phyloP scores from a whole-genome alignment of 1,140 invertebrate genomes.

The Drosophila hydei region DNA sequence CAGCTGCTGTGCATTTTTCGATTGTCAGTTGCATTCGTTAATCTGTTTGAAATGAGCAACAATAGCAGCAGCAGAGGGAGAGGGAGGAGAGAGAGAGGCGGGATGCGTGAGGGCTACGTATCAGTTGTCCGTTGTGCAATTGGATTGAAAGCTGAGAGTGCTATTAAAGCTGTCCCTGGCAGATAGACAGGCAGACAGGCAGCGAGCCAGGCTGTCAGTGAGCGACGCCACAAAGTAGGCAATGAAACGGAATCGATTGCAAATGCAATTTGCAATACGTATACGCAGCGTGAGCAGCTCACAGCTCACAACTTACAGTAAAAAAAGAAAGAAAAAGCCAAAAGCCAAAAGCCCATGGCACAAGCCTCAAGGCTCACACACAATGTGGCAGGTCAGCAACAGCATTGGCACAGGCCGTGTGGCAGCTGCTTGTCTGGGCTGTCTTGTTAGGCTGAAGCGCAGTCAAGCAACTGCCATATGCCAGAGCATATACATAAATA shows the following conservation, averaged over 20 bases:
- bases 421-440: slow-evolving; percentile 10
- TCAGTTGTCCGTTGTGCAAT: slow-evolving; percentile 41
- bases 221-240: slow-evolving; percentile 60
- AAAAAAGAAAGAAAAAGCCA: background rate
- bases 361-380: background rate
- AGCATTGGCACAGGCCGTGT: background rate
- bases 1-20: slow-evolving; percentile 3
- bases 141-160: slow-evolving; percentile 25
- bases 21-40: slow-evolving; percentile 12
- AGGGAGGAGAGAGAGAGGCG: too few relatives aligned
- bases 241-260: slow-evolving; percentile 56
- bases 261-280: slow-evolving; percentile 37
- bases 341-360: slow-evolving; percentile 16
- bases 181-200: slow-evolving; percentile 5
- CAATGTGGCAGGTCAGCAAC: slow-evolving; percentile 14
- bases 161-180: slow-evolving; percentile 21
- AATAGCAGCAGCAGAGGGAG: background rate
- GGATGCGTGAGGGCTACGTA: slow-evolving; percentile 1
- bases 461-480: slow-evolving; percentile 40
- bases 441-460: slow-evolving; percentile 16
- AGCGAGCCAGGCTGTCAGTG: background rate
- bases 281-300: slow-evolving; percentile 42
- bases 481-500: slow-evolving; percentile 35
- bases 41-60: slow-evolving; percentile 14
- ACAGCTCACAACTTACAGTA: too few relatives aligned